Evolutionary conservation across 2,113 vertebrate genomes (phyloP).

Genomic region (Lipotes vexillifer): DNA sequence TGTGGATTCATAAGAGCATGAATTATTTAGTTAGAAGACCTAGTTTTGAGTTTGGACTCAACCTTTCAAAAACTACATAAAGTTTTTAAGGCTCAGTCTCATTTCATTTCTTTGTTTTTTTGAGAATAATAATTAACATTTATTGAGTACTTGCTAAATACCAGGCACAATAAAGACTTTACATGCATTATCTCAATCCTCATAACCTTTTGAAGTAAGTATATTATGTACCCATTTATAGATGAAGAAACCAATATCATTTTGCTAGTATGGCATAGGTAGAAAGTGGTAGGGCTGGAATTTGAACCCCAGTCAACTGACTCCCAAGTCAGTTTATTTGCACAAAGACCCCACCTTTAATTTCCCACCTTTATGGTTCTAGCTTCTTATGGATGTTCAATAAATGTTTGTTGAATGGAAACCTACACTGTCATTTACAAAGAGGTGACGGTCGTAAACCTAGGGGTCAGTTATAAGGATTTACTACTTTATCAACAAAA

Average conservation of each 20-base stretch:
- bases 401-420: neutral
- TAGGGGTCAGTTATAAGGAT: neutral
- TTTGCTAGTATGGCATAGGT: neutral
- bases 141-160: neutral
- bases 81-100: neutral
- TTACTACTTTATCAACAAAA: neutral
- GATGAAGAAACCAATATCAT: neutral
- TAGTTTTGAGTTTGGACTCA: neutral
- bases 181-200: neutral
- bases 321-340: neutral
- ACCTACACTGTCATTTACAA: neutral
- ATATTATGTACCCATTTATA: neutral
- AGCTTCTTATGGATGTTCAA: neutral
- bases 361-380: neutral
- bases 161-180: neutral
- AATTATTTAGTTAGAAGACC: neutral
- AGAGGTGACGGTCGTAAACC: neutral
- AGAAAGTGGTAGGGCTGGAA: neutral
- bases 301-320: neutral
- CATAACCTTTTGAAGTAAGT: neutral
- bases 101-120: neutral
- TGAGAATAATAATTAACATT: neutral
- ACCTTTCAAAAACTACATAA: neutral
- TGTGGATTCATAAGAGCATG: neutral
- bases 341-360: neutral